Evolutionary conservation across 1,140 invertebrate species (phyloP).

Genomic region (Caenorhabditis briggsae): DNA sequence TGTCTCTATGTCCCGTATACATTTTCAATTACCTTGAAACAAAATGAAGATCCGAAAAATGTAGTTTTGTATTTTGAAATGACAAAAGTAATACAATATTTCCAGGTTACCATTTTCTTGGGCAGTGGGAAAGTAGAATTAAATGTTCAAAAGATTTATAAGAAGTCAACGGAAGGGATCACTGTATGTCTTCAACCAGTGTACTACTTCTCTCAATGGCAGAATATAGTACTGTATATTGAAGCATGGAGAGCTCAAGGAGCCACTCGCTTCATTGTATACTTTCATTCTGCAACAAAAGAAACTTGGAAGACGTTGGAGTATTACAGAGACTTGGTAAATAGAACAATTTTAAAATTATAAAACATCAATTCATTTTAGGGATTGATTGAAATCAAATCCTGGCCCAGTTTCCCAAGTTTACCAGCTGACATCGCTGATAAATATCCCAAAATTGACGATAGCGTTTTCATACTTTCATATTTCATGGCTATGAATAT

Average conservation of each 20-base stretch:
- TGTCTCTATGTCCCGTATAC: slow-evolving; percentile 6
- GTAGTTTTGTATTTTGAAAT: too few relatives aligned
- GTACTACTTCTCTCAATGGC: slow-evolving; percentile 24
- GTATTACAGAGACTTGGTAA: background rate
- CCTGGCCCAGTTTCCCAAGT: background rate
- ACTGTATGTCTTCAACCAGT: slow-evolving; percentile 7
- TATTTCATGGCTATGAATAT: background rate
- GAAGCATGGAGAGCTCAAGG: slow-evolving; percentile 37
- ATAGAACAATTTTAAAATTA: background rate
- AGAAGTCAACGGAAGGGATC: background rate
- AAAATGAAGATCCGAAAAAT: background rate
- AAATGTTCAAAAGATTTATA: background rate
- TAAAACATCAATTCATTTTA: background rate
- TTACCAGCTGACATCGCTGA: background rate
- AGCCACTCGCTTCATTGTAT: slow-evolving; percentile 30
- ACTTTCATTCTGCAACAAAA: background rate
- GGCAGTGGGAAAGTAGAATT: background rate
- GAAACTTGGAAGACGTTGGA: background rate
- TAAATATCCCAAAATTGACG: background rate
- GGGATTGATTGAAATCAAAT: background rate
- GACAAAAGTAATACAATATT: background rate
- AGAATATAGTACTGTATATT: slow-evolving; percentile 14
- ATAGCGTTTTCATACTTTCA: background rate
- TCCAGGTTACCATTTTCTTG: background rate
- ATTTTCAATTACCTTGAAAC: background rate